Evolutionary conservation across 1,140 invertebrate species (phyloP).

Genomic region (Chironomus tepperi): DNA sequence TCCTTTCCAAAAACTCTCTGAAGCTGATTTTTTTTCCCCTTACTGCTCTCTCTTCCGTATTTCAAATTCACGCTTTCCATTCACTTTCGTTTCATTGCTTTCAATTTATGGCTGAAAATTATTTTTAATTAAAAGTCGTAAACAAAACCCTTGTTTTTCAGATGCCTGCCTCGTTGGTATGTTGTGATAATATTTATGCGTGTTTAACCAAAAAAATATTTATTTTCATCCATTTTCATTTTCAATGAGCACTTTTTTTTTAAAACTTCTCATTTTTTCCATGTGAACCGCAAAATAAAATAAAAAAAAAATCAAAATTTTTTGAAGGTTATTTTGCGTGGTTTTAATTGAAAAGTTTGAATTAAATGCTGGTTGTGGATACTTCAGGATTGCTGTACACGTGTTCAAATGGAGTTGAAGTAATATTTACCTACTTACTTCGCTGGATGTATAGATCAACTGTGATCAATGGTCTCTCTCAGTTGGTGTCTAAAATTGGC

Average conservation of each 20-base stretch:
- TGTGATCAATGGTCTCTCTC: too few species aligned
- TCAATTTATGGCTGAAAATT: conserved; percentile 21
- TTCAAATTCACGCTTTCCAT: conserved; percentile 9
- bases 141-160: conserved; percentile 18
- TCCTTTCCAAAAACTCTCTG: background rate
- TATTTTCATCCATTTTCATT: too few species aligned
- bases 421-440: too few species aligned
- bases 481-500: too few species aligned
- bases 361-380: too few species aligned
- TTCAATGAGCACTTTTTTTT: background rate
- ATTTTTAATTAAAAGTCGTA: conserved; percentile 21
- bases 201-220: background rate
- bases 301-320: background rate
- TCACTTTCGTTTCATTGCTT: conserved; percentile 5
- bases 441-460: too few species aligned
- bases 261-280: background rate
- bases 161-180: background rate
- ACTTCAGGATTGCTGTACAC: too few species aligned
- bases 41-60: background rate
- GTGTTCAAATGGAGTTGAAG: too few species aligned
- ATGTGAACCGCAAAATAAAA: background rate
- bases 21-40: background rate
- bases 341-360: too few species aligned
- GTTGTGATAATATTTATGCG: conserved; percentile 18
- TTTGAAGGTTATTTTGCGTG: background rate